Conservation (phyloP, 2,113 vertebrate species). For the Rhadina sibilatrix region DNA sequence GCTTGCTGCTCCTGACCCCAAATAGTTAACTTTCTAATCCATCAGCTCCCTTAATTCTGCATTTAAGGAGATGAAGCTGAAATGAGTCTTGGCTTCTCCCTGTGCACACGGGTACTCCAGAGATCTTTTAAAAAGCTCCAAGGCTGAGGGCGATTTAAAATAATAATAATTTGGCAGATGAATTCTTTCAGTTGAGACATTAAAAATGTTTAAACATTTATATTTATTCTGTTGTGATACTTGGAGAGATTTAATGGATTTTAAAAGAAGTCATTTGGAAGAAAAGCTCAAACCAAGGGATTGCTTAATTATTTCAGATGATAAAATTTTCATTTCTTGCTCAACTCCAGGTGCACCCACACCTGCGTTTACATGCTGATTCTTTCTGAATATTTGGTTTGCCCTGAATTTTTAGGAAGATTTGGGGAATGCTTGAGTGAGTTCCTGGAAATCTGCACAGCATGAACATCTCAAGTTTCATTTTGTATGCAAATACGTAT, state of each 20-base stretch:
- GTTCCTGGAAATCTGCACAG: not conserved
- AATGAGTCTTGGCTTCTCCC: not conserved
- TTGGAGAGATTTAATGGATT: not conserved
- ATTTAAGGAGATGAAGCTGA: not conserved
- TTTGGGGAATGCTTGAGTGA: not conserved
- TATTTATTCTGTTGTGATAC: not conserved
- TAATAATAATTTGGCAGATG: not conserved
- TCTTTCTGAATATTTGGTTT: not conserved
- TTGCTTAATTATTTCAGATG: conserved; percentile 5
- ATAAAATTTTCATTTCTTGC: not conserved
- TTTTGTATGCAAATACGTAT: not conserved
- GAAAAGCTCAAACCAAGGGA: not conserved
- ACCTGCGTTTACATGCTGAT: not conserved
- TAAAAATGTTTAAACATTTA: not conserved
- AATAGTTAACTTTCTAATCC: not conserved
- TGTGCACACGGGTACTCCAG: accelerated
- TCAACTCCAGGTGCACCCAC: not conserved
- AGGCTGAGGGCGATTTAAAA: not conserved
- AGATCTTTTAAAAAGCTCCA: not conserved
- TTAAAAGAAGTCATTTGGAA: not conserved
- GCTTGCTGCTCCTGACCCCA: not conserved
- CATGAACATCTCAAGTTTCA: not conserved
- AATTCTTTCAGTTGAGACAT: not conserved
- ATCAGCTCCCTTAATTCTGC: not conserved
- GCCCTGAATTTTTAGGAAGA: not conserved